Conservation (phyloP, 2,797 vertebrate genomes). For the Pogonophryne albipinna region DNA sequence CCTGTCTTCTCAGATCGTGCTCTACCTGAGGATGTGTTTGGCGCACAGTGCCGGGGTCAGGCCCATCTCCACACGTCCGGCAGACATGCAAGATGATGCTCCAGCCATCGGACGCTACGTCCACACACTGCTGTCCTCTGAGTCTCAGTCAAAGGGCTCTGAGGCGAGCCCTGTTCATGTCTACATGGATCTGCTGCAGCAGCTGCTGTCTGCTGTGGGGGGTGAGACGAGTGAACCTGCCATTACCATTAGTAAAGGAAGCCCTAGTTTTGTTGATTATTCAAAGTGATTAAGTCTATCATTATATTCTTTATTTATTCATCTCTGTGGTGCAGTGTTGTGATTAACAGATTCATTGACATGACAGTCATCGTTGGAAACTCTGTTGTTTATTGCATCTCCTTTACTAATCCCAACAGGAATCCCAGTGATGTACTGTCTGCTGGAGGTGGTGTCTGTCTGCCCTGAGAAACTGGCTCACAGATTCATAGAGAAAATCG, state of each 20-base stretch:
- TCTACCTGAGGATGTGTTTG: constrained; percentile 97
- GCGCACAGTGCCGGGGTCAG: constrained; percentile 93
- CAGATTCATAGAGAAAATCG: constrained; percentile 92
- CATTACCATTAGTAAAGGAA: background rate
- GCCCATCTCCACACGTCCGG: constrained; percentile 88
- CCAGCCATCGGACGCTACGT: constrained; percentile 94
- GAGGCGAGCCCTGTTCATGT: constrained; percentile 91
- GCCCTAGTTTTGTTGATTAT: too few species aligned
- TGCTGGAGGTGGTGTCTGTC: constrained; percentile 95
- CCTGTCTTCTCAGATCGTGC: constrained; percentile 87
- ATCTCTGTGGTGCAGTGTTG: background rate
- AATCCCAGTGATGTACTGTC: constrained; percentile 97
- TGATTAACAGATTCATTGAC: too few species aligned
- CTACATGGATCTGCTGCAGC: constrained; percentile 95
- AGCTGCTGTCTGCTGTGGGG: constrained; percentile 93
- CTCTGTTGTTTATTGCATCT: background rate
- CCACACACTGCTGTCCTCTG: constrained; percentile 87
- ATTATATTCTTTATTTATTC: background rate
- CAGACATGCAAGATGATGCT: constrained; percentile 97
- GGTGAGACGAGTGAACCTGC: constrained; percentile 79
- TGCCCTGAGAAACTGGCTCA: constrained; percentile 93
- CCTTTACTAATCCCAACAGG: constrained; percentile 79
- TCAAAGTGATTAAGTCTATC: too few species aligned
- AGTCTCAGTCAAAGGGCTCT: constrained; percentile 85
- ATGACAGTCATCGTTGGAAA: background rate